phyloP scores from a whole-genome alignment of 2,113 vertebrate genomes.

The Planiliza haematocheilus region DNA sequence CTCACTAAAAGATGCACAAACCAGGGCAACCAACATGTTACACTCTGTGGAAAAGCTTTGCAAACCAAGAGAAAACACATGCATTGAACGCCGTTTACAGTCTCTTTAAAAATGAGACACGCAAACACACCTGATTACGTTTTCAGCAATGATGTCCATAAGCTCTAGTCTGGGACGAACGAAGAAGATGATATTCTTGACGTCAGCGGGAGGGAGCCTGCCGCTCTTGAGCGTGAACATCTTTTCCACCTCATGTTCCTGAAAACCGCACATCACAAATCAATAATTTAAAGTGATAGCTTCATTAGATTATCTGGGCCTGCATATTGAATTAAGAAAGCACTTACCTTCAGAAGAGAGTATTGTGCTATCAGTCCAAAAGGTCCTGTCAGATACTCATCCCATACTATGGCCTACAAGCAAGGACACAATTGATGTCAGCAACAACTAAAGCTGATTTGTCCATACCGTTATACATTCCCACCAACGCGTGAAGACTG shows the following conservation, averaged over 20 bases:
- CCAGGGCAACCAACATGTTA: not conserved
- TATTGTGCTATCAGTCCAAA: conserved; percentile 98
- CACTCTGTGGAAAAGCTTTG: not conserved
- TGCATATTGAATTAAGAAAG: not conserved
- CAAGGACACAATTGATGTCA: conserved; percentile 4
- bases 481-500: no score
- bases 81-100: not conserved
- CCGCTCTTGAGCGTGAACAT: conserved; percentile 97
- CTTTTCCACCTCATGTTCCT: conserved; percentile 99
- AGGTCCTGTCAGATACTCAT: conserved; percentile 95
- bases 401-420: conserved; percentile 97
- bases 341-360: conserved; percentile 92
- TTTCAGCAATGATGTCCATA: conserved; percentile 97
- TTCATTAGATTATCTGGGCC: not conserved
- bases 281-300: not conserved
- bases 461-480: no score
- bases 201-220: conserved; percentile 90
- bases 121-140: conserved; percentile 87
- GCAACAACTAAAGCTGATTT: not conserved
- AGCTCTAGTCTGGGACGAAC: conserved; percentile 94
- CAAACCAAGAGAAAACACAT: not conserved
- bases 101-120: not conserved
- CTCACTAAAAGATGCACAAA: conserved; percentile 82
- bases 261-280: not conserved
- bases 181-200: conserved; percentile 98